Evolutionary conservation across 2,797 vertebrate genomes (phyloP), one percentile per base, ranked within the genome.

Genomic region (Chelon auratus): DNA sequence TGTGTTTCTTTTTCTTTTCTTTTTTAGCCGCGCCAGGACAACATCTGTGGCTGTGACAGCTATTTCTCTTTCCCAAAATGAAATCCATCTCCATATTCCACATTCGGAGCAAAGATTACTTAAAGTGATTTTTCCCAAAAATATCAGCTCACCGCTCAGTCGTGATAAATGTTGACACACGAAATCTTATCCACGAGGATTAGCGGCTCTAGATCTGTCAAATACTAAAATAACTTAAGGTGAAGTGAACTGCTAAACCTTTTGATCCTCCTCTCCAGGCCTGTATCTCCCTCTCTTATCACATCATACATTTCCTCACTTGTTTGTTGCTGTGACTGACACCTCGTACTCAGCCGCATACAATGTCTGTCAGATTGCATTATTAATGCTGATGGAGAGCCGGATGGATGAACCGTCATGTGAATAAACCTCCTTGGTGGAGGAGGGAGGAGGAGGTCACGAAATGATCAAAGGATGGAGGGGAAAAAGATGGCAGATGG

Each of bases 301-400:
- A 48, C 59, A 58, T 77, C 79, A 82, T 75, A 68, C 67, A 47
- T 78, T 77, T 79, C 63, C 59, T 69, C 66, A 55, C 61, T 80
- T 80, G 82, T 84, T 83, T 87, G 82, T 65, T 42, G 78, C 77
- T 26, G 7, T 68, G 76, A 84, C 75, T 80, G 82, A 75, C 79
- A 70, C 66, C 39, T 82, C 39, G 5, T 72, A 36, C 52, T 62
- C 69, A 50, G 71, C 72, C 67, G 72, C n/a, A 68, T 68, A 84
- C 72, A 61, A 70, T 76, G 68, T 85, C 76, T 87, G 82, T 82
- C 81, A 83, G 75, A 70, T 70, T 78, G 71, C 24, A 68, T 88
- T 84, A 86, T 80, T 82, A 74, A 82, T 72, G 77, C 53, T 12
- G 85, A 84, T 73, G 1, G 73, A 83, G 67, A 18, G 70, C 62